These are phyloP conservation scores for Lochmaea capreae DNA, from an alignment of 2,888 invertebrate species.

Conservation along the genomic window DNA sequence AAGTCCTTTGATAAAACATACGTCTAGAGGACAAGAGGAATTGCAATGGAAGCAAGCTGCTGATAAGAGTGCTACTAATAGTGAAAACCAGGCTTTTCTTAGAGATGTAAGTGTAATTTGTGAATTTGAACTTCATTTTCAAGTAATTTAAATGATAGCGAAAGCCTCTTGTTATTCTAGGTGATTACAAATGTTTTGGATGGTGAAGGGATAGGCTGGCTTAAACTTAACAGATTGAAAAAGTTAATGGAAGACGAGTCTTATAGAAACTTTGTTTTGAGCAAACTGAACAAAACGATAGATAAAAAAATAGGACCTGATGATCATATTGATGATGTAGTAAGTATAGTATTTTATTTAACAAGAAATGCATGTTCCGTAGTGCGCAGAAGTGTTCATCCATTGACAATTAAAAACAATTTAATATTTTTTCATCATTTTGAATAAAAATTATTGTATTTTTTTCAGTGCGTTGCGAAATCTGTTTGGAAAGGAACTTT, in stretches of 20 bases:
- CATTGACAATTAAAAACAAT: too few species aligned
- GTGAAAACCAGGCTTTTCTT: slow-evolving; percentile 93
- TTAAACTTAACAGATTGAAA: slow-evolving; percentile 90
- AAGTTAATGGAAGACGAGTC: slow-evolving; percentile 99
- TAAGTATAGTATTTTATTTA: slow-evolving; percentile 67
- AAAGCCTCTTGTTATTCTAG: slow-evolving; percentile 61
- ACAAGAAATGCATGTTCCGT: neutral
- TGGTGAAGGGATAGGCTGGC: slow-evolving; percentile 97
- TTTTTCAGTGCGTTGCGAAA: slow-evolving; percentile 83
- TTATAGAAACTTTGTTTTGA: slow-evolving; percentile 94
- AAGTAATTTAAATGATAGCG: too few species aligned
- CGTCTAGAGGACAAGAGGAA: slow-evolving; percentile 76
- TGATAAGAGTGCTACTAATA: slow-evolving; percentile 80
- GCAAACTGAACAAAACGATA: slow-evolving; percentile 92
- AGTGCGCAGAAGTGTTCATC: too few species aligned
- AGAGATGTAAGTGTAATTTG: slow-evolving; percentile 78
- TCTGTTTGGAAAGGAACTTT: slow-evolving; percentile 97
- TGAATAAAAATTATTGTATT: too few species aligned
- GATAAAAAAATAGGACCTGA: slow-evolving; percentile 94
- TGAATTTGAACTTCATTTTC: neutral
- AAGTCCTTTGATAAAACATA: slow-evolving; percentile 88
- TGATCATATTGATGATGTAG: slow-evolving; percentile 98
- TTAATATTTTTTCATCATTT: too few species aligned
- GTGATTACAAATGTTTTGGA: slow-evolving; percentile 85
- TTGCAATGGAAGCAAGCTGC: slow-evolving; percentile 76